These are phyloP conservation scores for Drosophila prostipennis DNA, from an alignment of 2,888 invertebrate species.

Conservation along the genomic window DNA sequence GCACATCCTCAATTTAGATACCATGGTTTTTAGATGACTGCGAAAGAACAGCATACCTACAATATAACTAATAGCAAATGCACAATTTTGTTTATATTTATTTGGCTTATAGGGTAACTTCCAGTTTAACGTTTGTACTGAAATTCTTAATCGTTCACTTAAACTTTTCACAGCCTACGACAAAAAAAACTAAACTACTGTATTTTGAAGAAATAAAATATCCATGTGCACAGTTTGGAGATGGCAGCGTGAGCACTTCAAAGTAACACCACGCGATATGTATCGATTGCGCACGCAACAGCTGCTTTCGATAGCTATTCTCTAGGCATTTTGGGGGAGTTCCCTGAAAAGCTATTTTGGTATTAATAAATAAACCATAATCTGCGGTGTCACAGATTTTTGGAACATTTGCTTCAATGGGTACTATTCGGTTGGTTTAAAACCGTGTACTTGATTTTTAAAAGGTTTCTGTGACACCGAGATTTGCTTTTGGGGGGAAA, in stretches of 20 bases:
- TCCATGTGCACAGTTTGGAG: constrained; percentile 30
- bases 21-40: not conserved
- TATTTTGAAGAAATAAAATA: constrained; percentile 21
- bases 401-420: too few relatives aligned
- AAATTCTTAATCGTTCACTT: constrained; percentile 30
- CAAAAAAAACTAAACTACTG: constrained; percentile 27
- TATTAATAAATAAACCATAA: not conserved
- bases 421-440: too few relatives aligned
- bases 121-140: constrained; percentile 22
- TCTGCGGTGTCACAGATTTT: too few relatives aligned
- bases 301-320: not conserved
- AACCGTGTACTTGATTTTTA: too few relatives aligned
- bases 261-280: not conserved
- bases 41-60: constrained; percentile 25
- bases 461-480: too few relatives aligned
- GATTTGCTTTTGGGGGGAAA: too few relatives aligned
- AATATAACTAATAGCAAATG: constrained; percentile 27
- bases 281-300: constrained; percentile 10
- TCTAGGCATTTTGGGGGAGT: not conserved
- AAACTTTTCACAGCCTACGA: constrained; percentile 46
- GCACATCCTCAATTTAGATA: constrained; percentile 8
- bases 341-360: not conserved
- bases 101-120: constrained; percentile 21
- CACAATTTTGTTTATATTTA: constrained; percentile 21
- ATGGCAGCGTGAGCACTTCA: not conserved